Percentiles rank a stretch among this genome's conserved stretches.
These are phyloP conservation scores for Microplitis manilae DNA, from an alignment of 2,888 invertebrate species.

Conservation along the genomic window DNA sequence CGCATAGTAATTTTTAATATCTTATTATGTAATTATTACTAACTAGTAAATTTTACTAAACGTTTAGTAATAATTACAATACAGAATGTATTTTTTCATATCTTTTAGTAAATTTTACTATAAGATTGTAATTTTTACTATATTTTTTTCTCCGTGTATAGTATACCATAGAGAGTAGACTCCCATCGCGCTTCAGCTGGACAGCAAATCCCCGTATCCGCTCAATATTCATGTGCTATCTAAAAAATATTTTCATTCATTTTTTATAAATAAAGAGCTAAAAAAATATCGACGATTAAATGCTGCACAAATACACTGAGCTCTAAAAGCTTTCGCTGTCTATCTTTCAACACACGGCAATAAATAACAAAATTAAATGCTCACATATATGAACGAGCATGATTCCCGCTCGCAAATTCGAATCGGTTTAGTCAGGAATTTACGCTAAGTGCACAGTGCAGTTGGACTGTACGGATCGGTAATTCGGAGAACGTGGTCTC, in stretches of 20 bases:
- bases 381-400: conserved; percentile 10
- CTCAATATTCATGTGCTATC: not conserved
- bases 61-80: too few relatives aligned
- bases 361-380: conserved; percentile 31
- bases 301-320: not conserved
- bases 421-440: conserved; percentile 60
- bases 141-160: too few relatives aligned
- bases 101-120: too few relatives aligned
- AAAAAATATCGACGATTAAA: conserved; percentile 12
- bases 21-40: too few relatives aligned
- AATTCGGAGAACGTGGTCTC: conserved; percentile 68
- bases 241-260: not conserved
- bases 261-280: not conserved
- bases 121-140: too few relatives aligned
- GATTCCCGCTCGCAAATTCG: conserved; percentile 35
- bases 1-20: too few relatives aligned
- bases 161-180: not conserved
- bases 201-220: conserved; percentile 1
- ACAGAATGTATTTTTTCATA: too few relatives aligned
- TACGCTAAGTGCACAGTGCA: conserved; percentile 64
- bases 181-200: not conserved
- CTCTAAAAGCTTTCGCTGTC: conserved; percentile 27
- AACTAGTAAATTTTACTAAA: too few relatives aligned
- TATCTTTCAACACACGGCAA: conserved; percentile 13
- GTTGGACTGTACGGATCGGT: conserved; percentile 64